Base-by-base conservation (phyloP, 2,113 vertebrate genomes). In the Nothocercus julius region DNA sequence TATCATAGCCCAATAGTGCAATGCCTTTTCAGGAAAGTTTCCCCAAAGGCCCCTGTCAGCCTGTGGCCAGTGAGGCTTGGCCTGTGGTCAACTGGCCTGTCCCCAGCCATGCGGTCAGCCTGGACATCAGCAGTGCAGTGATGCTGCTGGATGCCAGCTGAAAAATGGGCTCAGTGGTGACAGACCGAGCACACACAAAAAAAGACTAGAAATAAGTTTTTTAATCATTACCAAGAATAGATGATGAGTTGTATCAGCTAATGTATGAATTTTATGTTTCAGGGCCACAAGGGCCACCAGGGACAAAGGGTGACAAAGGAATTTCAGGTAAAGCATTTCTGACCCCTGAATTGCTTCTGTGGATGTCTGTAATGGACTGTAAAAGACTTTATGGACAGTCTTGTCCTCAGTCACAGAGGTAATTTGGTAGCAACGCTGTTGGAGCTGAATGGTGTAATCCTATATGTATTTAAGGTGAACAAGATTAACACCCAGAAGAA, bases 291-390 rank as follows among this genome's bases (percentile, higher is more conserved):
- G 98, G 98, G 92, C 88, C 62, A 84, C 96, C 36, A 0, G 98
- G 98, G 51, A 92, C 49, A n/a, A 96, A 97, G 68, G 98, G 98
- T 78, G 83, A 92, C 34, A 94, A 30, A 84, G 98, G 97, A 93
- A 68, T 95, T 9, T 69, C 86, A 59, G 98, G 98, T 98, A 89
- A 96, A 82, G 32, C 67, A 92, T 85, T 94, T 83, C 72, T 94
- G 81, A 82, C 79, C 88, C 32, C 63, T 79, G 58, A 90, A 87
- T 87, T 93, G 77, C 34, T 77, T 61, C 82, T 89, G 34, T 70
- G 72, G 56, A 47, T 83, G 83, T 85, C n/a, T 74, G 81, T 95
- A 84, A 94, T 85, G n/a, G n/a, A n/a, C n/a, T n/a, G n/a, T n/a
- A n/a, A n/a, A 56, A 64, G 80, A 32, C 56, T 96, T 96, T 96